These are phyloP conservation scores for Clusia tigrina DNA, from an alignment of 2,888 invertebrate genomes.

Conservation along the genomic window DNA sequence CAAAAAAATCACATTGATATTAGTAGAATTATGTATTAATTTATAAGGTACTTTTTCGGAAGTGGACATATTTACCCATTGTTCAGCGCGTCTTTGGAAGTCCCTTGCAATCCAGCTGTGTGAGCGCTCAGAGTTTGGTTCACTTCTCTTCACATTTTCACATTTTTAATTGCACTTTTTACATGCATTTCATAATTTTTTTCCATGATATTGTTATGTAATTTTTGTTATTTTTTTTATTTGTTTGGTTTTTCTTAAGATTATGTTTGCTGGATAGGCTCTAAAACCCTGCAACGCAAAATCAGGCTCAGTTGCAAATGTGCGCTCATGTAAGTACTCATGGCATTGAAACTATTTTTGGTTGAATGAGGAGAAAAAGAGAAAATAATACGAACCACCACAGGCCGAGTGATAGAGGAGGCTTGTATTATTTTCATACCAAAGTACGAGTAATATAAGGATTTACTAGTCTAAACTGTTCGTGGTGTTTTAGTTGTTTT, in stretches of 20 bases:
- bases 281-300: not conserved
- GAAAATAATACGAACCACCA: too few relatives aligned
- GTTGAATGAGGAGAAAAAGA: too few relatives aligned
- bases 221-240: slow-evolving; percentile 8
- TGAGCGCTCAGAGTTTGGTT: not conserved
- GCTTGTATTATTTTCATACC: too few relatives aligned
- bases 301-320: not conserved
- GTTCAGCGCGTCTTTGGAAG: slow-evolving; percentile 22
- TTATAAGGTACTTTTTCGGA: not conserved
- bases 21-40: not conserved
- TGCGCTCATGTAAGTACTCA: too few relatives aligned
- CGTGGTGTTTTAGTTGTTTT: too few relatives aligned
- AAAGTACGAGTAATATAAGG: too few relatives aligned
- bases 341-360: too few relatives aligned
- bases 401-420: too few relatives aligned
- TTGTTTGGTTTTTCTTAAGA: not conserved
- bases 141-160: slow-evolving; percentile 7
- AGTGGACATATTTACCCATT: slow-evolving; percentile 51
- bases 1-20: slow-evolving; percentile 1
- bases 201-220: slow-evolving; percentile 7
- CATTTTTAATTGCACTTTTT: slow-evolving; percentile 6
- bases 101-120: too few relatives aligned
- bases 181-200: not conserved
- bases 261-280: not conserved
- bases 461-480: too few relatives aligned